phyloP scores from a whole-genome alignment of 2,888 invertebrate genomes.

The Cerastoderma edule region DNA sequence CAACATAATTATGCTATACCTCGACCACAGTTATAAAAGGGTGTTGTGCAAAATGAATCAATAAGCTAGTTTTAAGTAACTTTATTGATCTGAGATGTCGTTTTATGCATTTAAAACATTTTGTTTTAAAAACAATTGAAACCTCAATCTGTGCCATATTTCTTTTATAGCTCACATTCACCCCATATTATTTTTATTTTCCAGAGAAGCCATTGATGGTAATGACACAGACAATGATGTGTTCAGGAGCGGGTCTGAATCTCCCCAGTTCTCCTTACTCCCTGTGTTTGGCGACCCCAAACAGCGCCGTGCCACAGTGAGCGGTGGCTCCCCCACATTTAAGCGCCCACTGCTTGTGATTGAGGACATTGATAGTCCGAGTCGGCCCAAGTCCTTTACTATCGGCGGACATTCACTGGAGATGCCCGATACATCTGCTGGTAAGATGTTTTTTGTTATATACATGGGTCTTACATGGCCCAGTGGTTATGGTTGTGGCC shows the following conservation, averaged over 20 bases:
- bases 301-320: conserved; percentile 94
- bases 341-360: conserved; percentile 74
- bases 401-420: conserved; percentile 38
- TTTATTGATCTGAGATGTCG: too few species aligned
- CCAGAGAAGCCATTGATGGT: conserved; percentile 69
- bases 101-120: too few species aligned
- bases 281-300: conserved; percentile 80
- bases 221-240: conserved; percentile 84
- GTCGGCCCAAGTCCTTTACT: conserved; percentile 75
- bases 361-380: conserved; percentile 76
- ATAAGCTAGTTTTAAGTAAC: too few species aligned
- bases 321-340: conserved; percentile 87
- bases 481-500: too few species aligned
- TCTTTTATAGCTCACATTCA: too few species aligned
- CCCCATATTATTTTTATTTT: conserved; percentile 10
- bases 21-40: too few species aligned
- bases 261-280: conserved; percentile 77
- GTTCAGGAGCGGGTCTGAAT: conserved; percentile 81
- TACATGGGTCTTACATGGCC: too few species aligned
- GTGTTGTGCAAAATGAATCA: too few species aligned
- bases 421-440: conserved; percentile 16
- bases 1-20: too few species aligned
- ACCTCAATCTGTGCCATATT: too few species aligned
- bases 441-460: too few species aligned
- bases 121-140: too few species aligned